Evolutionary conservation across 2,888 invertebrate genomes (phyloP).

Genomic region (Chrysolina oricalcia): DNA sequence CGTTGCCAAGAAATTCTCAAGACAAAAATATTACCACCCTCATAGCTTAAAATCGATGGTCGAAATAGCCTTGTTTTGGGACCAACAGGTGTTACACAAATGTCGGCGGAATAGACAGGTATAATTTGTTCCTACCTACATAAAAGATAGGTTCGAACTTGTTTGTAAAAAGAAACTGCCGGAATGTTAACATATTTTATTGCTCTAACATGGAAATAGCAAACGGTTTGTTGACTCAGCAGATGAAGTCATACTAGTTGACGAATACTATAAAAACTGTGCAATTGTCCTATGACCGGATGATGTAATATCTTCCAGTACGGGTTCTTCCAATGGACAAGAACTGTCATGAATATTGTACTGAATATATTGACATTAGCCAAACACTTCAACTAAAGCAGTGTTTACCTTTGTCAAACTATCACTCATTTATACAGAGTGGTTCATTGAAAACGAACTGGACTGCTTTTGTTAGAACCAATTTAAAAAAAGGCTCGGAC

Average conservation of each 20-base stretch:
- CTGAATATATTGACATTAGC: too few relatives aligned
- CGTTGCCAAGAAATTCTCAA: neutral
- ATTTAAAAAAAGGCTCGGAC: too few relatives aligned
- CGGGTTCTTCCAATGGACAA: neutral
- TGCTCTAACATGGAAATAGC: neutral
- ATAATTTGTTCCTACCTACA: constrained; percentile 1
- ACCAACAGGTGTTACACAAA: constrained; percentile 28
- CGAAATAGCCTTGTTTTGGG: neutral
- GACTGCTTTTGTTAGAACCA: too few relatives aligned
- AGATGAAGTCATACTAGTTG: neutral
- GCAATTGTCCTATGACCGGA: neutral
- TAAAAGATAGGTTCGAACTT: neutral
- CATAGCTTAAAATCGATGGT: neutral
- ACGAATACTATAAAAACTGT: neutral
- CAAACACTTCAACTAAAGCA: too few relatives aligned
- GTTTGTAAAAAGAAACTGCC: neutral
- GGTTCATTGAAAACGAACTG: too few relatives aligned
- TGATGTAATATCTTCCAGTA: neutral
- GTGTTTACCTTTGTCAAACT: too few relatives aligned
- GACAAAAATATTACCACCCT: constrained; percentile 1
- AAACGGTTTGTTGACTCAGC: constrained; percentile 15
- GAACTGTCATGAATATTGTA: neutral
- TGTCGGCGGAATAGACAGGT: constrained; percentile 21
- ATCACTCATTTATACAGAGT: too few relatives aligned
- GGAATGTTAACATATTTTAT: constrained; percentile 13